Evolutionary conservation across 2,113 vertebrate species (phyloP), one percentile per base, ranked within the genome.

Genomic region (Ahaetulla prasina): DNA sequence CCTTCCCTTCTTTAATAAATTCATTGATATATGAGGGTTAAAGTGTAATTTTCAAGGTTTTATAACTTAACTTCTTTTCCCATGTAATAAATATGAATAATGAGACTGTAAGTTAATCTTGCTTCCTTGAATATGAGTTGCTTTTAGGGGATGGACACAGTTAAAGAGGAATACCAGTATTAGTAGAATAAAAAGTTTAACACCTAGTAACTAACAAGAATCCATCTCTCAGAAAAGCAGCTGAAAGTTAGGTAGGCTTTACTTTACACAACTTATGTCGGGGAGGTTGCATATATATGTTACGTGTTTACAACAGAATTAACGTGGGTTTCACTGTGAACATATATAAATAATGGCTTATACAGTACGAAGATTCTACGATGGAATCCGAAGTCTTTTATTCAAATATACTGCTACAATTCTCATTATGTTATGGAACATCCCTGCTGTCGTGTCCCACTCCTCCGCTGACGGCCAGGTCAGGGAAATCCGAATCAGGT

Each of bases 371-470:
- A 96, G 89, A 85, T 90, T 95, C 93, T 89, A 57, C 95, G 92
- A 93, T 93, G 93, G 93, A 96, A 95, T 90, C 94, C 53, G 89
- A 96, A 93, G 30, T 9, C 20, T 63, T 92, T 92, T 92, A 94
- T 95, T 94, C 74, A 93, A 93, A 87, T 57, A 93, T 92, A 90
- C 94, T 86, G 92, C 95, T 97, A 94, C 90, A 91, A 55, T 96
- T 95, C 96, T 93, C 95, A 94, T 96, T 96, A 95, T 94, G 93
- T 91, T 93, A 84, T 94, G 91, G 94, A 97, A 95, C 94, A 94
- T 96, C 95, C 91, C 91, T 94, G n/a, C n/a, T n/a, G n/a, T n/a
- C n/a, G n/a, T n/a, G n/a, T n/a, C n/a, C n/a, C n/a, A n/a, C n/a
- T n/a, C n/a, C n/a, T n/a, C n/a, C n/a, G n/a, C n/a, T n/a, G n/a